These are phyloP conservation scores for Arvicola amphibius DNA, from an alignment of 2,797 vertebrate species.

Conservation along the genomic window DNA sequence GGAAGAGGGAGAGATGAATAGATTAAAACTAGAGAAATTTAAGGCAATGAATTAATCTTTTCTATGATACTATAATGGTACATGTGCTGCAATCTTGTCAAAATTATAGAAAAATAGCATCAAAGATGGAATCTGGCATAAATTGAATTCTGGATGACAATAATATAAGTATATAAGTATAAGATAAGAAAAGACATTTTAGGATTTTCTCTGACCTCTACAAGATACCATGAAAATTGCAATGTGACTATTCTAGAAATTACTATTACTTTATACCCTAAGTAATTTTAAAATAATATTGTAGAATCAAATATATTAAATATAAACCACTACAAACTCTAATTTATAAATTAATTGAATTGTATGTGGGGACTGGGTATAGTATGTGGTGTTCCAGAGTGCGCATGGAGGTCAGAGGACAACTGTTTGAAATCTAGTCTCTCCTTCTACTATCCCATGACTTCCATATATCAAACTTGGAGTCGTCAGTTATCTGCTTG, in stretches of 20 bases:
- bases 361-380: neutral
- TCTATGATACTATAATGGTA: neutral
- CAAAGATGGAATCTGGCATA: neutral
- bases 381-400: neutral
- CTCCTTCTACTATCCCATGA: too few species aligned
- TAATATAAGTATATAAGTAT: neutral
- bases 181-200: neutral
- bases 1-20: too few species aligned
- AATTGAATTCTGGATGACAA: neutral
- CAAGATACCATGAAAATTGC: neutral
- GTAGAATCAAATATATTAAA: neutral
- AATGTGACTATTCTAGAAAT: neutral
- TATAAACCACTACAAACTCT: neutral
- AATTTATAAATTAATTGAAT: neutral
- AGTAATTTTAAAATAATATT: constrained; percentile 22
- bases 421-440: neutral
- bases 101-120: neutral
- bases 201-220: neutral
- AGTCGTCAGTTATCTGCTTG: neutral
- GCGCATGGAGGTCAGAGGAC: neutral
- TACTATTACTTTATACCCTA: neutral
- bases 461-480: neutral
- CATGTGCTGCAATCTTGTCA: neutral
- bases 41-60: neutral
- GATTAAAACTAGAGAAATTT: neutral